A percentile compares a stretch with the other conserved stretches of the same genome.
Evolutionary conservation across 2,797 vertebrate species (phyloP).

Genomic region (Hafferia zeledoni): DNA sequence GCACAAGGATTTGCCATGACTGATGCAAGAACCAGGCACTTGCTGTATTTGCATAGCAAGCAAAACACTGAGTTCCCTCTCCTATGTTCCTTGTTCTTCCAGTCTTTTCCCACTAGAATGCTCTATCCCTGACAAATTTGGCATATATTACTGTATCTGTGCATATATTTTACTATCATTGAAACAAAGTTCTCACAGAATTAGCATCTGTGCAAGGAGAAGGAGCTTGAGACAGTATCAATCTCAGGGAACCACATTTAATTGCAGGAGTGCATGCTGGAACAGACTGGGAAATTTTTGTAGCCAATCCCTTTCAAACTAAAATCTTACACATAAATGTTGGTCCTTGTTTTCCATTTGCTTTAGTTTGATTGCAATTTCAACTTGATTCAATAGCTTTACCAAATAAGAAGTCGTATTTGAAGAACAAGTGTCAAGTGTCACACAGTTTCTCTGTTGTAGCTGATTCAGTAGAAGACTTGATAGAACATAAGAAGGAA

Average conservation of each 20-base stretch:
- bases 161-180: neutral
- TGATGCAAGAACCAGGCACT: neutral
- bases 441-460: neutral
- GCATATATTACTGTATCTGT: neutral
- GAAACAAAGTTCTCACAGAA: neutral
- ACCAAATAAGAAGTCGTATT: neutral
- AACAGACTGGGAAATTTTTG: neutral
- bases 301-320: neutral
- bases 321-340: neutral
- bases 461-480: neutral
- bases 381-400: neutral
- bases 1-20: neutral
- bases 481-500: neutral
- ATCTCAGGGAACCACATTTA: neutral
- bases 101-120: neutral
- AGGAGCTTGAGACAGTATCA: neutral
- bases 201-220: neutral
- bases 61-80: neutral
- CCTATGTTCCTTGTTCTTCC: neutral
- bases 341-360: neutral
- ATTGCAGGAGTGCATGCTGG: neutral
- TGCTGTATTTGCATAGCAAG: neutral
- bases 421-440: neutral
- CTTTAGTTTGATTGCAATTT: neutral
- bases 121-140: neutral